These are phyloP conservation scores for Phalloptychus januarius DNA, from an alignment of 2,797 vertebrate genomes.

Conservation along the genomic window DNA sequence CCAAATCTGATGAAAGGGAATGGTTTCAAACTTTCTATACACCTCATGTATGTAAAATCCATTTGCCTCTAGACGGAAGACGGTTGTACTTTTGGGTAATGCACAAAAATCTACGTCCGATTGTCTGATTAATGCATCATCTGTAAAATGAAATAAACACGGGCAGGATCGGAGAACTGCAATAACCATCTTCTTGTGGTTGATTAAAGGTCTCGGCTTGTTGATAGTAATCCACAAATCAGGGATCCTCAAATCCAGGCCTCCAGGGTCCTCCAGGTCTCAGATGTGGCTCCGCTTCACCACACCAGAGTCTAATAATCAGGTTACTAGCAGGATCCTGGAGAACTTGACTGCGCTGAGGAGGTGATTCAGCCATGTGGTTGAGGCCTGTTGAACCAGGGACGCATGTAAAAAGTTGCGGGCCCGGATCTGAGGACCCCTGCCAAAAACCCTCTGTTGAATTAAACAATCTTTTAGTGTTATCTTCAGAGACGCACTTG, in stretches of 20 bases:
- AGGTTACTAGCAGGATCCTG: too few relatives aligned
- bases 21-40: conserved; percentile 15
- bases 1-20: conserved; percentile 7
- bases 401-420: too few relatives aligned
- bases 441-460: neutral
- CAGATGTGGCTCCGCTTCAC: too few relatives aligned
- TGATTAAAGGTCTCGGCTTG: neutral
- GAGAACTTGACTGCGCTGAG: too few relatives aligned
- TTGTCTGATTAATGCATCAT: conserved; percentile 36
- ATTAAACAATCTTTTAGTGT: neutral
- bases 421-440: too few relatives aligned
- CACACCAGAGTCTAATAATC: too few relatives aligned
- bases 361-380: too few relatives aligned
- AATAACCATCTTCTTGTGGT: conserved; percentile 11
- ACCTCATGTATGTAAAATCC: conserved; percentile 17
- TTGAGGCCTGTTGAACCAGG: too few relatives aligned
- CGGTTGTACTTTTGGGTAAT: neutral
- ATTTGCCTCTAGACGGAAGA: conserved; percentile 18
- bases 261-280: too few relatives aligned
- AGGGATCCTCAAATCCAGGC: too few relatives aligned
- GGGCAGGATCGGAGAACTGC: conserved; percentile 14
- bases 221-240: neutral
- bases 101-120: conserved; percentile 29
- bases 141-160: conserved; percentile 53
- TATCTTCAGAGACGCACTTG: neutral